These are phyloP conservation scores for Gerris lacustris DNA, from an alignment of 2,888 invertebrate species.

Conservation along the genomic window DNA sequence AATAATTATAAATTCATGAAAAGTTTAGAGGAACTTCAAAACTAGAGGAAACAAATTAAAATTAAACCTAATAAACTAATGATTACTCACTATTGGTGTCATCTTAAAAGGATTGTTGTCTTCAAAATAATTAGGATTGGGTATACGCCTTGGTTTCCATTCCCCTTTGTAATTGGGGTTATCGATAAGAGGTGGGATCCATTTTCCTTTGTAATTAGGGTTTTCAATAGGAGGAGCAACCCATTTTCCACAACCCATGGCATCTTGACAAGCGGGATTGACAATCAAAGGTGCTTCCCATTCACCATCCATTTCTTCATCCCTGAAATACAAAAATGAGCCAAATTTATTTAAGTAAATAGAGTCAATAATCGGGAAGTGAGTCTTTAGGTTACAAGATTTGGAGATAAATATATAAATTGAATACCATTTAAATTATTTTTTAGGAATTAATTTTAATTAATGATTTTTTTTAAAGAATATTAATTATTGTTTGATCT, in stretches of 20 bases:
- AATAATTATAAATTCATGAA: too few species aligned
- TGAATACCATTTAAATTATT: too few species aligned
- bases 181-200: conserved; percentile 77
- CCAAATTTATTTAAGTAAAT: neutral
- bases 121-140: conserved; percentile 86
- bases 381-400: too few species aligned
- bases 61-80: too few species aligned
- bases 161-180: conserved; percentile 93
- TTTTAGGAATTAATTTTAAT: too few species aligned
- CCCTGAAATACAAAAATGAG: conserved; percentile 42
- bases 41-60: too few species aligned
- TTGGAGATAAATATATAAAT: too few species aligned
- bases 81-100: conserved; percentile 58
- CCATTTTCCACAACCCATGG: conserved; percentile 88
- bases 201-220: conserved; percentile 83
- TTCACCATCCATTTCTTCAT: conserved; percentile 94
- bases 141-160: conserved; percentile 77
- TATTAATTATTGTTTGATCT: too few species aligned
- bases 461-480: too few species aligned
- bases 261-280: conserved; percentile 70
- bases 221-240: conserved; percentile 71
- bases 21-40: too few species aligned
- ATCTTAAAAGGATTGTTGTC: conserved; percentile 78
- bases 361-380: neutral
- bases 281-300: conserved; percentile 92